phyloP scores from a whole-genome alignment of 2,797 vertebrate species.

The Nasua narica region DNA sequence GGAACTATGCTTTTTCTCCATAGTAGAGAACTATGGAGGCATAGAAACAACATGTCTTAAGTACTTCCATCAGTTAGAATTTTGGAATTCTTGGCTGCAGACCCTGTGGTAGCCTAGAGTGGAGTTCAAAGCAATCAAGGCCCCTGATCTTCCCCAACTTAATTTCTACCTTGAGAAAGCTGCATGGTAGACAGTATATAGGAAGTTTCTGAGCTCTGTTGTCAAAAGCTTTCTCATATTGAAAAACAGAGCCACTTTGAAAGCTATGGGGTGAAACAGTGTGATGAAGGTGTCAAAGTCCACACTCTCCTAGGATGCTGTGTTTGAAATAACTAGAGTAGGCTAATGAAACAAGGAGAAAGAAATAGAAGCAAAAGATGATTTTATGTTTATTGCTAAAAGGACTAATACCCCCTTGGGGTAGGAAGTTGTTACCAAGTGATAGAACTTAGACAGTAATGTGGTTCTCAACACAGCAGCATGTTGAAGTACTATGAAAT shows the following conservation, averaged over 20 bases:
- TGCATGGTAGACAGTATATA: background rate
- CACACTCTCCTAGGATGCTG: background rate
- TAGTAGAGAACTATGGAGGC: background rate
- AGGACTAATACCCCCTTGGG: background rate
- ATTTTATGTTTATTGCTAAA: constrained; percentile 26
- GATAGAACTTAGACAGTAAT: constrained; percentile 38
- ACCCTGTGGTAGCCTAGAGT: background rate
- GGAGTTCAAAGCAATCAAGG: background rate
- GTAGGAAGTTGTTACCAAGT: background rate
- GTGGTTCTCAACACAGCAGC: background rate
- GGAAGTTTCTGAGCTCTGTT: background rate
- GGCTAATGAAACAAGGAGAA: background rate
- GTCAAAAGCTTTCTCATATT: background rate
- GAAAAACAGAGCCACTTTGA: background rate
- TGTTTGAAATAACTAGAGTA: background rate
- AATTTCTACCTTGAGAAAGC: constrained; percentile 32
- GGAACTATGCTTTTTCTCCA: no score
- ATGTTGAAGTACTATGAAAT: constrained; percentile 15
- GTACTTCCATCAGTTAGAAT: background rate
- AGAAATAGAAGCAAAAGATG: background rate
- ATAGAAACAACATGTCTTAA: background rate
- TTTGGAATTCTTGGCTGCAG: background rate
- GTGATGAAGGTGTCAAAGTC: background rate
- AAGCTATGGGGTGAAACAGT: background rate
- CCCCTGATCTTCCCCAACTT: background rate